Base-by-base conservation (phyloP, 2,797 vertebrate species). In the Coregonus sp. region DNA sequence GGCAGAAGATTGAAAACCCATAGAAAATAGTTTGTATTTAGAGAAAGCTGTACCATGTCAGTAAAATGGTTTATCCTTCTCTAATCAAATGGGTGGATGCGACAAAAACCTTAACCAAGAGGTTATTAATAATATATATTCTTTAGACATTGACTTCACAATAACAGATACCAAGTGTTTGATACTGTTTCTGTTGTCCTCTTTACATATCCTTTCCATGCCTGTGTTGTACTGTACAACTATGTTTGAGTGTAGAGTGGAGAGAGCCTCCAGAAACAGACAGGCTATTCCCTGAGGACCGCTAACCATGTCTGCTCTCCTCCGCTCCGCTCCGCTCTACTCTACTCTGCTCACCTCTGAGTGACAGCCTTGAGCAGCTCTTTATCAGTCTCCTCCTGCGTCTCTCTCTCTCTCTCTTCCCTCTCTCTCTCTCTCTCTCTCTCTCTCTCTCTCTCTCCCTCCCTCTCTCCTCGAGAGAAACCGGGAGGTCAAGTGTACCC, bases 401-500 rank as follows among this genome's bases (percentile, higher is more conserved):
- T 86, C 77, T 81, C 88, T 81, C 89, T 80, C 89, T 89, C 86
- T 86, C 80, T 85, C 77, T 81, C 88, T 81, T 86, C 77, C 80
- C 88, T 81, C 89, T 80, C 89, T 86, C 77, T 81, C 88, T 81
- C 89, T 80, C 89, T 86, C 77, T 81, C 88, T 81, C 89, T 80
- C 89, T 86, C 77, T 81, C 88, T 81, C 89, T 80, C 89, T 86
- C 77, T 81, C 88, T 81, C 89, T 80, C 89, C 86, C 77, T 81
- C 88, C 80, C 89, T 80, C 89, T 80, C 89, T 89, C 86, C 88
- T 91, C 73, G 78, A 92, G 90, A 91, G 86, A 91, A 89, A 86
- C 18, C 52, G 82, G 90, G 91, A 89, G 91, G 92, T 94, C 93
- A 94, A 94, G 93, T 93, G 91, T 82, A 47, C 90, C 90, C 90